Conservation (phyloP, 1,140 invertebrate species). For the Drosophila simulans region DNA sequence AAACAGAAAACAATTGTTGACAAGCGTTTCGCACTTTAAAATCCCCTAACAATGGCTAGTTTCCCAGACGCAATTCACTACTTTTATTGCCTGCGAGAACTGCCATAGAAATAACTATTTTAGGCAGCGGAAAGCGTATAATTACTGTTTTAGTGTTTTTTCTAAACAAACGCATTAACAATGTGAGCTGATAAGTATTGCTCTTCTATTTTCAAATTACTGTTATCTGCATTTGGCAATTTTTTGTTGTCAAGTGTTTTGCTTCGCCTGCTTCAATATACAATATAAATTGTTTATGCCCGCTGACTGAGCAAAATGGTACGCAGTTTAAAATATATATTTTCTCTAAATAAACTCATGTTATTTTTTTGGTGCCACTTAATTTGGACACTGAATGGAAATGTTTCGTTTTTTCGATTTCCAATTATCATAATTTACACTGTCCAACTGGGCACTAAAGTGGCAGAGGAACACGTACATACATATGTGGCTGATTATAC, state of each 20-base stretch:
- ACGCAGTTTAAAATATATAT: conserved; percentile 30
- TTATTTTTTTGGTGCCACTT: not conserved
- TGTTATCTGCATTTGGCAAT: conserved; percentile 24
- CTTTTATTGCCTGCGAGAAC: conserved; percentile 1
- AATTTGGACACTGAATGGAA: conserved; percentile 26
- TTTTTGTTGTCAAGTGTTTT: conserved; percentile 46
- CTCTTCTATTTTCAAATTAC: conserved; percentile 28
- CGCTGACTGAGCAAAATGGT: conserved; percentile 33
- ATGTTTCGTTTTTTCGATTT: not conserved
- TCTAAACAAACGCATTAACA: conserved; percentile 21
- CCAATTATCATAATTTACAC: conserved; percentile 28
- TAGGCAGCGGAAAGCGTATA: not conserved
- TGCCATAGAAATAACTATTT: conserved; percentile 2
- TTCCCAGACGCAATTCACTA: conserved; percentile 15
- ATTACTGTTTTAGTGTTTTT: conserved; percentile 7
- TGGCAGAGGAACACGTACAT: conserved; percentile 22
- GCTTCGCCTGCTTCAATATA: conserved; percentile 11
- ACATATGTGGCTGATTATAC: conserved; percentile 4
- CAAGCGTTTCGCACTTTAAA: conserved; percentile 32
- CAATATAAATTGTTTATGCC: conserved; percentile 9
- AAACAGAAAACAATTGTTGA: conserved; percentile 24
- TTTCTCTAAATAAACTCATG: conserved; percentile 19
- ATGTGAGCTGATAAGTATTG: conserved; percentile 39
- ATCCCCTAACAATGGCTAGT: conserved; percentile 39
- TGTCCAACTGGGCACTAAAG: conserved; percentile 9